Conservation (phyloP, 2,888 invertebrate species). For the Clanis bilineata region DNA sequence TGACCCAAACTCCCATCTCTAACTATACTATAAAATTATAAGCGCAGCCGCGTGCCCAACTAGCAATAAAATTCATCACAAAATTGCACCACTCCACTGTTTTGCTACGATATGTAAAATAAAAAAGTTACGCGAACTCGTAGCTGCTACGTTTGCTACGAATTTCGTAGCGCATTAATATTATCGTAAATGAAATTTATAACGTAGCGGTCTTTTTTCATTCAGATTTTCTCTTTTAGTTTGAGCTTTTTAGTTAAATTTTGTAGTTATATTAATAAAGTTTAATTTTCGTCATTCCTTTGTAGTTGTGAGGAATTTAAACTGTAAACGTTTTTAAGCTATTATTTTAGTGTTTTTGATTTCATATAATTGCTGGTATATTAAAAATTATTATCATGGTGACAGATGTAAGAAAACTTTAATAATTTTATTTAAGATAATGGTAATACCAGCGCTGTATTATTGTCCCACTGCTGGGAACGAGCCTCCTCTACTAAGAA, state of each 20-base stretch:
- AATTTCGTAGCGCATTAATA: slow-evolving; percentile 26
- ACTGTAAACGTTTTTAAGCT: too few species aligned
- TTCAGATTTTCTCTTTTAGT: neutral
- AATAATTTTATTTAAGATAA: too few species aligned
- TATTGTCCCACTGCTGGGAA: too few species aligned
- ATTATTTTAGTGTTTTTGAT: too few species aligned
- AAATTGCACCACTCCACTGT: slow-evolving; percentile 8
- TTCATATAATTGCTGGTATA: too few species aligned
- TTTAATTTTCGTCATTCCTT: too few species aligned
- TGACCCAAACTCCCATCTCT: neutral
- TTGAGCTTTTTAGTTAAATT: neutral
- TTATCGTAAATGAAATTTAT: slow-evolving; percentile 9
- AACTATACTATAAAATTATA: neutral
- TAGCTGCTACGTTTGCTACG: slow-evolving; percentile 18
- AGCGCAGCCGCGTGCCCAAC: neutral
- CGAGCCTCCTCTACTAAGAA: too few species aligned
- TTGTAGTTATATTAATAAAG: neutral
- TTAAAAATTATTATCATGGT: too few species aligned
- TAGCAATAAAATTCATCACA: neutral
- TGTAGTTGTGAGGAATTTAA: too few species aligned
- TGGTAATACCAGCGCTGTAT: too few species aligned
- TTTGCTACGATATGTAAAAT: slow-evolving; percentile 10
- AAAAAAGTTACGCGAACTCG: slow-evolving; percentile 26
- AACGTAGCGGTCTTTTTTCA: neutral
- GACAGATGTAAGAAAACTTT: too few species aligned